Percentiles rank a stretch among this genome's conserved stretches.
phyloP scores from a whole-genome alignment of 2,797 vertebrate genomes.

The Enteromius radiatus region DNA sequence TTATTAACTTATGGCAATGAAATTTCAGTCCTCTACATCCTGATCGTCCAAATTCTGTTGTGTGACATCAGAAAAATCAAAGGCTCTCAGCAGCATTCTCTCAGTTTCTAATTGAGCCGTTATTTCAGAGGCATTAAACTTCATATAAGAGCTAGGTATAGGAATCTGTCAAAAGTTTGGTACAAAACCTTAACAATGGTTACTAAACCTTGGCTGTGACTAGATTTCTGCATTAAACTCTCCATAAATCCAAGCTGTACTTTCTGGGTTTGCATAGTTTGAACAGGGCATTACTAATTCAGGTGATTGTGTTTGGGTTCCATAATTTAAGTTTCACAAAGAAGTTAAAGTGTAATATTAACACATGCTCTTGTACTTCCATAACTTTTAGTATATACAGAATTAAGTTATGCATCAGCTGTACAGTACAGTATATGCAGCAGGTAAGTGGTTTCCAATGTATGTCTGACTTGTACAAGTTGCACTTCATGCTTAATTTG shows the following conservation, averaged over 20 bases:
- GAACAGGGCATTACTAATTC: not conserved
- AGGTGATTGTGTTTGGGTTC: not conserved
- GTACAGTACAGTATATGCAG: not conserved
- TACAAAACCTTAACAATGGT: not conserved
- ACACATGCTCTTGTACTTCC: not conserved
- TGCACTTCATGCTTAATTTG: not conserved
- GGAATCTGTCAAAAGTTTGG: not conserved
- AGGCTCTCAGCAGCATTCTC: not conserved
- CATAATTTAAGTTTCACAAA: not conserved
- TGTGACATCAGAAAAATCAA: too few species aligned
- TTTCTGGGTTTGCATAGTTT: constrained; percentile 19
- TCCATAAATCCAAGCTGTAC: not conserved
- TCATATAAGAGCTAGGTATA: too few species aligned
- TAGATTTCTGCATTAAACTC: not conserved
- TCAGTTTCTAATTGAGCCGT: not conserved
- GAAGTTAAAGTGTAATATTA: not conserved
- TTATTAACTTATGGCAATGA: not conserved
- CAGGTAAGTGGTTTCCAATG: not conserved
- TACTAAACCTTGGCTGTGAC: not conserved
- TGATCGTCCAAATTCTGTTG: not conserved
- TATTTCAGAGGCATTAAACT: not conserved
- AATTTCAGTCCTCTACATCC: too few species aligned
- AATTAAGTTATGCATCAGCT: not conserved
- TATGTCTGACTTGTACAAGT: not conserved
- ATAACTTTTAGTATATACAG: not conserved